Conservation (phyloP, 2,113 vertebrate genomes). For the Lampris megalopsis region DNA sequence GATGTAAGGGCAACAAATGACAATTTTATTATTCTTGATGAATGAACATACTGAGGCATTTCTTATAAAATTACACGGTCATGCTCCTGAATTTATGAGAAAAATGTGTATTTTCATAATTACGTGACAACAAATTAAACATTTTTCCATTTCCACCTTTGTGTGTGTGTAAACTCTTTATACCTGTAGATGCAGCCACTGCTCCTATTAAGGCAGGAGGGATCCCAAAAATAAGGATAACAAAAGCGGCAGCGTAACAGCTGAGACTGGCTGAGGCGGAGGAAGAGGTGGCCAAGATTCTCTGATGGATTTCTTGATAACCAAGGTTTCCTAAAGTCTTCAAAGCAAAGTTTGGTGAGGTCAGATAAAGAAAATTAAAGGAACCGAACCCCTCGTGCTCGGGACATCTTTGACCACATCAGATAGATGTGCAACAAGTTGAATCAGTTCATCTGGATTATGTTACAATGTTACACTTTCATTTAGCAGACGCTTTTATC, state of each 20-base stretch:
- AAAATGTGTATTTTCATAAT: background rate
- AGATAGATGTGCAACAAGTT: too few species aligned
- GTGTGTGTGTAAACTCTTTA: background rate
- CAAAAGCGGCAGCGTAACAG: constrained; percentile 70
- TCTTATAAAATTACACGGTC: too few species aligned
- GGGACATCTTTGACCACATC: too few species aligned
- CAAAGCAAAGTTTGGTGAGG: background rate
- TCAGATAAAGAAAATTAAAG: too few species aligned
- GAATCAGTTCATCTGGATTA: too few species aligned
- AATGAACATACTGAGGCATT: too few species aligned
- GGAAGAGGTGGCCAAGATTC: constrained; percentile 72
- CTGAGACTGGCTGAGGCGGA: constrained; percentile 68
- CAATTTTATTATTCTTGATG: too few species aligned
- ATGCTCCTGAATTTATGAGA: background rate
- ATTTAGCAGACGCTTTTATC: too few species aligned
- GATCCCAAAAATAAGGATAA: constrained; percentile 71
- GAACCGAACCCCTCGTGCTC: too few species aligned
- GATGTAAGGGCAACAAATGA: too few species aligned
- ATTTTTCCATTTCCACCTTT: background rate
- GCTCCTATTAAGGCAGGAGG: constrained; percentile 80
- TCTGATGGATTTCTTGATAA: constrained; percentile 81
- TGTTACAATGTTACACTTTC: too few species aligned
- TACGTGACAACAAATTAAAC: background rate
- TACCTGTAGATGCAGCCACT: constrained; percentile 81
- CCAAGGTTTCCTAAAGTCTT: constrained; percentile 78